phyloP scores from a whole-genome alignment of 2,888 invertebrate species.

The Diachrysia chrysitis region DNA sequence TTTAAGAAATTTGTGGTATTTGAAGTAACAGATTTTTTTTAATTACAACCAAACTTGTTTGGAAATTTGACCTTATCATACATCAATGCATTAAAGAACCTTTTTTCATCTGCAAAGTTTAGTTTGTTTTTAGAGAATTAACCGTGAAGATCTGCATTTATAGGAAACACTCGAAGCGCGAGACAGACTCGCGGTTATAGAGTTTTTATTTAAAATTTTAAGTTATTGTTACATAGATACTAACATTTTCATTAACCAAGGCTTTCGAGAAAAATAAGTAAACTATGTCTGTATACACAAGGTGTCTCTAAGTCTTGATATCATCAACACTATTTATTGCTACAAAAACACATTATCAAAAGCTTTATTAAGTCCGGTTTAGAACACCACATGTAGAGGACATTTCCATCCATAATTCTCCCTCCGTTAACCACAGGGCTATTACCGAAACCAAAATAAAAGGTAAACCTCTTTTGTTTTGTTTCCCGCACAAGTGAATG shows the following conservation, averaged over 20 bases:
- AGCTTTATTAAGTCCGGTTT: not conserved
- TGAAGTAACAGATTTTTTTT: too few relatives aligned
- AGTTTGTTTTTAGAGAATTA: too few relatives aligned
- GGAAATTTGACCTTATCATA: too few relatives aligned
- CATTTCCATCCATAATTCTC: constrained; percentile 11
- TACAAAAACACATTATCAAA: not conserved
- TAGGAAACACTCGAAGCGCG: too few relatives aligned
- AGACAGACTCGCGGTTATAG: too few relatives aligned
- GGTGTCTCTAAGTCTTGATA: not conserved
- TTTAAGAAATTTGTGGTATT: too few relatives aligned
- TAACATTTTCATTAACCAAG: not conserved
- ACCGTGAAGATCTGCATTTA: too few relatives aligned
- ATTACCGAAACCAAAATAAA: constrained; percentile 27
- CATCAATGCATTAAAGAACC: too few relatives aligned
- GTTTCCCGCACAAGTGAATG: constrained; percentile 25
- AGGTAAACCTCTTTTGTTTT: constrained; percentile 42
- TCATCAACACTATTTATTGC: not conserved
- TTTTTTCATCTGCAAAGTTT: too few relatives aligned
- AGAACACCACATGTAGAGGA: constrained; percentile 8
- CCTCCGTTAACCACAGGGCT: constrained; percentile 6
- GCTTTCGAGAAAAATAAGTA: too few relatives aligned
- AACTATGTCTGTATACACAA: not conserved
- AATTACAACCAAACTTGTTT: too few relatives aligned
- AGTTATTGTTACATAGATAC: not conserved
- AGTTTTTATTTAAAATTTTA: too few relatives aligned